Evolutionary conservation across 35 echinoderm and acorn worm species (phyloP).

Genomic region (Patiria miniata): DNA sequence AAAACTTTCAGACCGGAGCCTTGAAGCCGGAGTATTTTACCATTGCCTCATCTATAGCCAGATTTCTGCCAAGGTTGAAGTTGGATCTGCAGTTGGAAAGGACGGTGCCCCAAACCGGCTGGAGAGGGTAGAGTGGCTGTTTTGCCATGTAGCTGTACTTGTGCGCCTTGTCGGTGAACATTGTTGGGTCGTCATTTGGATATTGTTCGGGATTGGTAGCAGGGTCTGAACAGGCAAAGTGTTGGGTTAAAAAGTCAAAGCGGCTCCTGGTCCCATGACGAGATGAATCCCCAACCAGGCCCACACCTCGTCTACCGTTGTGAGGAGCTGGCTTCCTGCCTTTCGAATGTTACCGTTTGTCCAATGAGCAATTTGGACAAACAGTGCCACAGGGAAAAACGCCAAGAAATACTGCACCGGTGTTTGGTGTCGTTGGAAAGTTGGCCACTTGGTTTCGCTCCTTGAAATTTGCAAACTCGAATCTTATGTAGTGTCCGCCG

Average conservation of each 20-base stretch:
- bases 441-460: neutral
- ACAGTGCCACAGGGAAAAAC: conserved; percentile 4
- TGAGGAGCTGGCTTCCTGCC: neutral
- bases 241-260: neutral
- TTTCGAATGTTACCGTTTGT: neutral
- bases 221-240: neutral
- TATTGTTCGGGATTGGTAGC: neutral
- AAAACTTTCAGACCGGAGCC: conserved; percentile 25
- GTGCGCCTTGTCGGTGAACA: neutral
- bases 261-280: neutral
- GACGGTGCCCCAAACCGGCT: neutral
- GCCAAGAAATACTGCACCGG: neutral
- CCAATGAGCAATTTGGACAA: neutral
- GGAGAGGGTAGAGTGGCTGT: conserved; percentile 26
- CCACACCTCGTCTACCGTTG: neutral
- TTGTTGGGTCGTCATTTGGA: neutral
- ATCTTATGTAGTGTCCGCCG: no score
- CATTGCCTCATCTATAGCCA: conserved; percentile 56
- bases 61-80: neutral
- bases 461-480: no score
- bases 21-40: conserved; percentile 28
- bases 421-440: neutral
- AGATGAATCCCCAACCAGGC: conserved; percentile 26
- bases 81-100: neutral
- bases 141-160: neutral